Percentiles rank a stretch among this genome's conserved stretches.
Conservation (phyloP, 1,140 invertebrate genomes). For the Drosophila grimshawi region DNA sequence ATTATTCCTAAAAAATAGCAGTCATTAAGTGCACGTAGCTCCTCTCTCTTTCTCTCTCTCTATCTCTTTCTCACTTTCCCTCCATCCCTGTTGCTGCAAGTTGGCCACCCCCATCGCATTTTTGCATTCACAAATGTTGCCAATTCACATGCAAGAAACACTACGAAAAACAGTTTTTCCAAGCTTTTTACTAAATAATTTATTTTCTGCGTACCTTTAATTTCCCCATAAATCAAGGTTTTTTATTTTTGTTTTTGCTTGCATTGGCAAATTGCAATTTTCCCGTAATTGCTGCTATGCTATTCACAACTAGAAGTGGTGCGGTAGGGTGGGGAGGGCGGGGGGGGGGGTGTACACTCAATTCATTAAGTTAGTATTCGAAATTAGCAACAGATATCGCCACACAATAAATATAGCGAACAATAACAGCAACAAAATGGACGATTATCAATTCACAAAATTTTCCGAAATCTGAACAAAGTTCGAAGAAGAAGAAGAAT, state of each 20-base stretch:
- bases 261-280: neutral
- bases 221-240: too few species aligned
- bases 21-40: too few species aligned
- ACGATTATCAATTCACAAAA: conserved; percentile 42
- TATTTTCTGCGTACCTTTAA: too few species aligned
- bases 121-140: too few species aligned
- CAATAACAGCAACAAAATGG: neutral
- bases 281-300: neutral
- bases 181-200: too few species aligned
- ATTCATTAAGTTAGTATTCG: conserved; percentile 21
- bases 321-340: neutral
- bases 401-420: neutral
- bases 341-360: neutral
- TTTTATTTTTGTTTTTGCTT: neutral
- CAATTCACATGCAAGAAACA: too few species aligned
- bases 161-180: too few species aligned
- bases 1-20: too few species aligned
- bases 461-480: conserved; percentile 48
- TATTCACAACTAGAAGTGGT: conserved; percentile 11
- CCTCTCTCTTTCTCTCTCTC: too few species aligned
- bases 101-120: too few species aligned
- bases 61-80: too few species aligned
- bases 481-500: conserved; percentile 4
- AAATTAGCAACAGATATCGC: conserved; percentile 14
- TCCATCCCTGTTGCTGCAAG: too few species aligned